Evolutionary conservation across 2,888 invertebrate species (phyloP).

Genomic region (Platycnemis pennipes): DNA sequence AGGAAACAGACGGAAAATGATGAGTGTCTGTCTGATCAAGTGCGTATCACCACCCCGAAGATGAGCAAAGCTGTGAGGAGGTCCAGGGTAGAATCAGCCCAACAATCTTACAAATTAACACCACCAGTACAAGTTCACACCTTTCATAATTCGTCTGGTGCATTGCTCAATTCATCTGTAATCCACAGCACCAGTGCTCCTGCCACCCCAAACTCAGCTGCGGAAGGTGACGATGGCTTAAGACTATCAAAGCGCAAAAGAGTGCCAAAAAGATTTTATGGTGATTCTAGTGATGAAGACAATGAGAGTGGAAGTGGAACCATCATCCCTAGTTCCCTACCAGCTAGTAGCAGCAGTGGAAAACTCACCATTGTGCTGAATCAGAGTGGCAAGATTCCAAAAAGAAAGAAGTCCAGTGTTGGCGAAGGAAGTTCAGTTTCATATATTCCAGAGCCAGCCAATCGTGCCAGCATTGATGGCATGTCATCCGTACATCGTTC

Average conservation of each 20-base stretch:
- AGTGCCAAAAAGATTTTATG: conserved; percentile 92
- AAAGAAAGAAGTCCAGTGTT: conserved; percentile 37
- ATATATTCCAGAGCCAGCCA: neutral
- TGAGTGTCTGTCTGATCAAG: conserved; percentile 28
- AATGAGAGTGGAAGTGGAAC: conserved; percentile 77
- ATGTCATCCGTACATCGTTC: conserved; percentile 34
- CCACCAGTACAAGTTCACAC: conserved; percentile 44
- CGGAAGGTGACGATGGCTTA: conserved; percentile 81
- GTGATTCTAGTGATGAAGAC: conserved; percentile 93
- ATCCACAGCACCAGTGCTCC: conserved; percentile 39
- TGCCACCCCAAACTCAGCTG: conserved; percentile 39
- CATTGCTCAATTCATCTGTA: conserved; percentile 56
- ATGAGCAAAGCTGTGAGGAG: conserved; percentile 42
- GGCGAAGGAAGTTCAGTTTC: neutral
- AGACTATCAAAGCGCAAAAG: conserved; percentile 89
- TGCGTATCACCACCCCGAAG: conserved; percentile 23
- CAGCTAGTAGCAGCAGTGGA: conserved; percentile 8
- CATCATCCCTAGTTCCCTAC: too few species aligned
- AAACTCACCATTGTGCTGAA: conserved; percentile 47
- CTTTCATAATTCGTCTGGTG: conserved; percentile 52
- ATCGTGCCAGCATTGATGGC: conserved; percentile 49
- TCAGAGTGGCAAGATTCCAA: conserved; percentile 47
- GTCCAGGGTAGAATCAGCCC: conserved; percentile 19
- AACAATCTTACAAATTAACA: conserved; percentile 44
- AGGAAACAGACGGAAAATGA: conserved; percentile 54